Percentiles rank a stretch among this genome's conserved stretches.
These are phyloP conservation scores for Augochlora pura DNA, from an alignment of 1,140 invertebrate genomes.

Conservation along the genomic window DNA sequence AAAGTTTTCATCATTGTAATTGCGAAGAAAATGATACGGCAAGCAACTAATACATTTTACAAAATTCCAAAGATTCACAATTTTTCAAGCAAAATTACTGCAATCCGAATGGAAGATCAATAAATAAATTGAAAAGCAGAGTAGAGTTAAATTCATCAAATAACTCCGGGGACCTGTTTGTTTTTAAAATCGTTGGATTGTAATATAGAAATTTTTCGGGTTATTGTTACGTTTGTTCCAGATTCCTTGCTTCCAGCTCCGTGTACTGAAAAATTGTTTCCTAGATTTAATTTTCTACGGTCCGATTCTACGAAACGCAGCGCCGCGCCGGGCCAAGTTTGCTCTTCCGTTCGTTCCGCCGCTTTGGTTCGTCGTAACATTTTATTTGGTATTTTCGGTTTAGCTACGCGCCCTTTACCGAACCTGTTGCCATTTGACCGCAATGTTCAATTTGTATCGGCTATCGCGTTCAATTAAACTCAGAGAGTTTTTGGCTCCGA, in stretches of 20 bases:
- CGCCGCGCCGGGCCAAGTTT: background rate
- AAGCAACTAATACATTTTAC: too few relatives aligned
- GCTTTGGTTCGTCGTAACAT: constrained; percentile 13
- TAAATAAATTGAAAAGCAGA: too few relatives aligned
- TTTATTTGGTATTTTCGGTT: constrained; percentile 35
- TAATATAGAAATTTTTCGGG: background rate
- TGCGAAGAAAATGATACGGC: too few relatives aligned
- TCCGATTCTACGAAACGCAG: too few relatives aligned
- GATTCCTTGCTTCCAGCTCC: background rate
- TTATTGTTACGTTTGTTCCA: background rate
- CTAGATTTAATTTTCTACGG: background rate
- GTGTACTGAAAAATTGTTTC: constrained; percentile 3
- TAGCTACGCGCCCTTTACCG: constrained; percentile 32
- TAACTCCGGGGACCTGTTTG: background rate
- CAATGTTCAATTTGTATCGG: constrained; percentile 49
- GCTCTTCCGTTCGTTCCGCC: background rate
- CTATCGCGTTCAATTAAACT: constrained; percentile 54
- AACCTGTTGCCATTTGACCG: constrained; percentile 52
- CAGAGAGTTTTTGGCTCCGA: constrained; percentile 46
- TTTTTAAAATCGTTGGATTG: background rate
- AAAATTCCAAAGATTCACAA: too few relatives aligned
- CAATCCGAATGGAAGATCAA: too few relatives aligned
- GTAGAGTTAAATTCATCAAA: too few relatives aligned
- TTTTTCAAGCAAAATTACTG: too few relatives aligned
- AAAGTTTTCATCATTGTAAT: too few relatives aligned